These are phyloP conservation scores for Holothuria leucospilota DNA, from an alignment of 53 echinoderm and acorn worm genomes.

Conservation along the genomic window DNA sequence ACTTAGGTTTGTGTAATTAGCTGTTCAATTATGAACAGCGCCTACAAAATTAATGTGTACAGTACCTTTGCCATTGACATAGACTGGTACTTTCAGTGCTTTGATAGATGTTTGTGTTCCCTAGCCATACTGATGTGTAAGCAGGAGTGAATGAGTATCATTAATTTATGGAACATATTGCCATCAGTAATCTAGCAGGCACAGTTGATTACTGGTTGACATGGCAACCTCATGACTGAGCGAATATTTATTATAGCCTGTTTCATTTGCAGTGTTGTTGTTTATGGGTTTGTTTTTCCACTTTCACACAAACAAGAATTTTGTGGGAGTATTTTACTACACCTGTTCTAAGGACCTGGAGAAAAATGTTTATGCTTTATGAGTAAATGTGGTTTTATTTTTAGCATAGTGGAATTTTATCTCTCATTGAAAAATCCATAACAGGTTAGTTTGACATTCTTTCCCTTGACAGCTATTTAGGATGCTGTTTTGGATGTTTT, in stretches of 20 bases:
- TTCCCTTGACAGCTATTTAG: too few species aligned
- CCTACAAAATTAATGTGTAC: too few species aligned
- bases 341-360: constrained; percentile 21
- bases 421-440: neutral
- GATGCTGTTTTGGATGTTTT: too few species aligned
- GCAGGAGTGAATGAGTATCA: neutral
- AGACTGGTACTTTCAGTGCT: too few species aligned
- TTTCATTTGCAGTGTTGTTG: constrained; percentile 40
- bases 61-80: too few species aligned
- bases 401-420: neutral
- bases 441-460: neutral
- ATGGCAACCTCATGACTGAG: constrained; percentile 16
- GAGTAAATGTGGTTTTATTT: neutral
- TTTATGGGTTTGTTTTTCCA: constrained; percentile 36
- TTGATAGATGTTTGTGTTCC: too few species aligned
- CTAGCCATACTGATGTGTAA: too few species aligned
- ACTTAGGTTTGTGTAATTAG: too few species aligned
- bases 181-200: constrained; percentile 18
- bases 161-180: constrained; percentile 32
- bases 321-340: constrained; percentile 1
- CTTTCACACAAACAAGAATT: constrained; percentile 19
- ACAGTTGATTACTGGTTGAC: constrained; percentile 30
- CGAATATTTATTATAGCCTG: neutral
- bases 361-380: constrained; percentile 2
- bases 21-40: too few species aligned